Conservation (phyloP, 2,797 vertebrate genomes). For the Pseudotriccus pelzelni region DNA sequence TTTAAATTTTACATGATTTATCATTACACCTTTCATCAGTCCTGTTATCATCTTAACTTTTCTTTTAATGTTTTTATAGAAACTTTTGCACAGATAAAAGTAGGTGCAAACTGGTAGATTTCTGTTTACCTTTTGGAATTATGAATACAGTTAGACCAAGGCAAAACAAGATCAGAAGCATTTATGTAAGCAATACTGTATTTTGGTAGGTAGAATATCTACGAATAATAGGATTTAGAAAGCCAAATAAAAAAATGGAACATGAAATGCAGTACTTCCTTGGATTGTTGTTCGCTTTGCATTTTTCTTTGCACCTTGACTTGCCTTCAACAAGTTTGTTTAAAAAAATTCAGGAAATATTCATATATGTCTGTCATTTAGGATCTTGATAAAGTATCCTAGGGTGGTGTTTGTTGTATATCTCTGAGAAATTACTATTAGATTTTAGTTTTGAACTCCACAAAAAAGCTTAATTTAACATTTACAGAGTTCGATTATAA, state of each 20-base stretch:
- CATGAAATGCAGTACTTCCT: background rate
- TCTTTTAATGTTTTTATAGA: background rate
- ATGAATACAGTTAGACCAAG: background rate
- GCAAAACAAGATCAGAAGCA: background rate
- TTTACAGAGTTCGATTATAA: background rate
- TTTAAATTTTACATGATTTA: background rate
- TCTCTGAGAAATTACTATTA: background rate
- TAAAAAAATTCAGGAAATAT: background rate
- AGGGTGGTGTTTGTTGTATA: fast-evolving
- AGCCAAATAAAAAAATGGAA: background rate
- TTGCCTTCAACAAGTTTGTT: background rate
- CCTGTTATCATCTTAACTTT: background rate
- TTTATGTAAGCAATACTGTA: background rate
- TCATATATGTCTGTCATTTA: background rate
- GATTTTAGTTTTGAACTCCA: background rate
- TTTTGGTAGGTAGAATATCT: background rate
- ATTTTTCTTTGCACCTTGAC: background rate
- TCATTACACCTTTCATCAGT: background rate
- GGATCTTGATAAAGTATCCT: background rate
- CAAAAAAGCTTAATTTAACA: background rate
- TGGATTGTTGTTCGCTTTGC: background rate
- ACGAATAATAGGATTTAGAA: background rate
- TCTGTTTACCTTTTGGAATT: background rate
- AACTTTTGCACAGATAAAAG: background rate
- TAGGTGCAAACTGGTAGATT: background rate